Percentiles rank a stretch among this genome's conserved stretches.
phyloP scores from a whole-genome alignment of 2,113 vertebrate species.

The Suncus etruscus region DNA sequence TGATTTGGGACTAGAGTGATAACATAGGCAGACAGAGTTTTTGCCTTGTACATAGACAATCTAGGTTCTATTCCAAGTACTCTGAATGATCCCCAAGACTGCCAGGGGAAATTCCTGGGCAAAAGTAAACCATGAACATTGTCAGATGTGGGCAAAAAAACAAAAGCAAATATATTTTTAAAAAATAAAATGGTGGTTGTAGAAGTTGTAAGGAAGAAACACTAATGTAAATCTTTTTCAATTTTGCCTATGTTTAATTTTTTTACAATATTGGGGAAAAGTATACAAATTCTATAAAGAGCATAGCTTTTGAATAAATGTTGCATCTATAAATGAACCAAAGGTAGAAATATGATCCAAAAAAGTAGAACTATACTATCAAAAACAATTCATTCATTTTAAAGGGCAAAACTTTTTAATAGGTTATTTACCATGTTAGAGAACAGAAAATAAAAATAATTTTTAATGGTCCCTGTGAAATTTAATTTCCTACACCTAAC shows the following conservation, averaged over 20 bases:
- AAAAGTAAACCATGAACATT: no score
- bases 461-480: constrained; percentile 72
- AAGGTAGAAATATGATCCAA: neutral
- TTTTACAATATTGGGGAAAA: neutral
- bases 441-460: constrained; percentile 59
- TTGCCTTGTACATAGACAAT: no score
- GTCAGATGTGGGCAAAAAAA: no score
- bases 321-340: neutral
- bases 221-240: constrained; percentile 28
- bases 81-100: no score
- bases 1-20: neutral
- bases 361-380: neutral
- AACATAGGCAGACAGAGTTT: no score
- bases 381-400: constrained; percentile 36
- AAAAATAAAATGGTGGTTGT: no score
- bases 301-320: constrained; percentile 20
- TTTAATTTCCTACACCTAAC: constrained; percentile 54
- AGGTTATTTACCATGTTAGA: constrained; percentile 54
- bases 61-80: no score
- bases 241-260: constrained; percentile 1
- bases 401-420: constrained; percentile 71
- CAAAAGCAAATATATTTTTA: no score
- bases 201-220: no score
- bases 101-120: no score
- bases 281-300: constrained; percentile 1